phyloP scores from a whole-genome alignment of 2,888 invertebrate species.

The Empis livida region DNA sequence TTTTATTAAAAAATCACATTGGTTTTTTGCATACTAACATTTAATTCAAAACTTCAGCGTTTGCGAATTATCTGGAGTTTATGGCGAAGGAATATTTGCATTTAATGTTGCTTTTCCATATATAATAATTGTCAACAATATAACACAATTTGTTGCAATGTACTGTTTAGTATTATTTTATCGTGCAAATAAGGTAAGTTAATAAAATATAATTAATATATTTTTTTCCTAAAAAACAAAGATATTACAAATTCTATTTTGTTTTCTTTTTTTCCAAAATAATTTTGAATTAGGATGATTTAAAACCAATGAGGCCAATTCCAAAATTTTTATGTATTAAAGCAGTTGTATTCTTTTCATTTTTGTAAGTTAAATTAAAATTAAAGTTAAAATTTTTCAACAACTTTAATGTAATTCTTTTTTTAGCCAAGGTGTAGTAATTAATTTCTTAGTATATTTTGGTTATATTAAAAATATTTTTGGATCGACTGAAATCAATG shows the following conservation, averaged over 20 bases:
- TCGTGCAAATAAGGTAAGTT: constrained; percentile 59
- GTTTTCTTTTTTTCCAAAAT: neutral
- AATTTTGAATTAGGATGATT: constrained; percentile 39
- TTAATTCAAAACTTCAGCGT: constrained; percentile 37
- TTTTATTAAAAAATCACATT: too few relatives aligned
- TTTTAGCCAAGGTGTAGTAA: constrained; percentile 80
- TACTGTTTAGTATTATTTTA: constrained; percentile 92
- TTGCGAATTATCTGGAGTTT: constrained; percentile 72
- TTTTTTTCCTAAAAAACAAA: neutral
- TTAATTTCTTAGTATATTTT: constrained; percentile 73
- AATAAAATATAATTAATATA: neutral
- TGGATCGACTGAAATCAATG: constrained; percentile 50
- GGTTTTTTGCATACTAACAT: too few relatives aligned
- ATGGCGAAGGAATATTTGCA: constrained; percentile 84
- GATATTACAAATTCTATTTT: too few relatives aligned
- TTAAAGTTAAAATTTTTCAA: neutral
- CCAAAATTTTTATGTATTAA: constrained; percentile 95
- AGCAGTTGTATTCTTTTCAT: constrained; percentile 94
- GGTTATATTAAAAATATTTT: constrained; percentile 67
- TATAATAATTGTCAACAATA: constrained; percentile 74
- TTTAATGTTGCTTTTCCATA: constrained; percentile 80
- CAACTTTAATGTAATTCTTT: constrained; percentile 3
- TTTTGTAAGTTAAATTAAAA: constrained; percentile 64
- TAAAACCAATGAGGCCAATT: constrained; percentile 85
- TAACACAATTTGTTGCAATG: constrained; percentile 93